Evolutionary conservation across 2,113 vertebrate genomes (phyloP), one percentile per base, ranked within the genome.

Genomic region (Triplophysa rosa): DNA sequence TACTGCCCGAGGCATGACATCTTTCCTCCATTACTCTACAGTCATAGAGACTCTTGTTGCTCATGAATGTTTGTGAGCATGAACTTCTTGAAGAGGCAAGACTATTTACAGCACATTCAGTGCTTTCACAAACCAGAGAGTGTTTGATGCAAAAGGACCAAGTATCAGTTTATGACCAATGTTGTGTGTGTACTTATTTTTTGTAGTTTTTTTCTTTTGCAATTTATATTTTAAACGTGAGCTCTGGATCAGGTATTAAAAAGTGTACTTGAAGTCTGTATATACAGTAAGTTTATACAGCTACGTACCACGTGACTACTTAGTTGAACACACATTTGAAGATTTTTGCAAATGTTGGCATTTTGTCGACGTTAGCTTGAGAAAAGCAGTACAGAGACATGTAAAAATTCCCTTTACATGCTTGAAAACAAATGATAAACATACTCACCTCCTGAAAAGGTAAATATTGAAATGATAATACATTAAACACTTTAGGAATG

Each of bases 121-220:
- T 77, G 10, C 23, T 80, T 12, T 77, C 69, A 67, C 70, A 83
- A 78, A 56, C 87, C 70, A 71, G 29, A 67, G 61, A 77, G 87
- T 84, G 76, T 74, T 83, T 61, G 88, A 83, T 24, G 69, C 86
- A 79, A 85, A 90, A 80, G 90, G 91, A 93, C 90, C 90, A 90
- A 88, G 87, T 47, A 47, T 71, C 84, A 47, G 86, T 86, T 67
- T 74, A 72, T 90, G 86, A 89, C 72, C 77, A 69, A 52, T 77
- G 86, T 89, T 86, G 82, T 85, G 67, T 82, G 61, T 68, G 81
- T 71, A 73, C 59, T 82, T 74, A 17, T 59, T 82, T 78, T 79
- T 79, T 79, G n/a, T n/a, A n/a, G n/a, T n/a, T n/a, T n/a, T 64
- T 58, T 68, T 79, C 59, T 12, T 81, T 45, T 78, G 29, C 67